Percentiles rank a stretch among this genome's conserved stretches.
Evolutionary conservation across 2,888 invertebrate species (phyloP).

Genomic region (Drosophila subsilvestris): DNA sequence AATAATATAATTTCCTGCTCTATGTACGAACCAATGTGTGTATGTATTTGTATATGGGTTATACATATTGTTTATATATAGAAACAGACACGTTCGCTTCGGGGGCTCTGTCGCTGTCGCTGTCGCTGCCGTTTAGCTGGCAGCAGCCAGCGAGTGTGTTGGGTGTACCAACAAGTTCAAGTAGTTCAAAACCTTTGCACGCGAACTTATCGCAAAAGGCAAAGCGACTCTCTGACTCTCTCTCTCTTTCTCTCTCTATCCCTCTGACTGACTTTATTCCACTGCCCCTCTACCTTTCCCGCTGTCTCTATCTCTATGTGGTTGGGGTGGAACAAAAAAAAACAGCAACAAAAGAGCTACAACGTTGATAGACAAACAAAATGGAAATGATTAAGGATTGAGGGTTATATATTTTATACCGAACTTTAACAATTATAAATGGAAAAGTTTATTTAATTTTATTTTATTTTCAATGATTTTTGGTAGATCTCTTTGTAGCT

Average conservation of each 20-base stretch:
- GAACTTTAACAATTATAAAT: background rate
- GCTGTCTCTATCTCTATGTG: constrained; percentile 34
- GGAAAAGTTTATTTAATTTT: background rate
- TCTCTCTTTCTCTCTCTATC: background rate
- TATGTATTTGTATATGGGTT: constrained; percentile 8
- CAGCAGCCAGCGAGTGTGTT: constrained; percentile 18
- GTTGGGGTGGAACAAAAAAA: constrained; percentile 62
- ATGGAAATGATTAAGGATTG: constrained; percentile 4
- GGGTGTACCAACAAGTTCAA: constrained; percentile 62
- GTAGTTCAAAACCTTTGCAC: constrained; percentile 79
- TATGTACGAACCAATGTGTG: constrained; percentile 21
- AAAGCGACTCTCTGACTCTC: background rate
- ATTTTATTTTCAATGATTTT: background rate
- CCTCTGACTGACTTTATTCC: background rate
- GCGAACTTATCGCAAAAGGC: constrained; percentile 72
- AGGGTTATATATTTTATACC: background rate
- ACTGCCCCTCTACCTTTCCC: background rate
- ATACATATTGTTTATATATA: constrained; percentile 2
- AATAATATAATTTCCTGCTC: constrained; percentile 53
- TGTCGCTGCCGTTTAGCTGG: constrained; percentile 9
- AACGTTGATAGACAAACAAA: constrained; percentile 45
- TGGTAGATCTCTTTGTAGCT: background rate
- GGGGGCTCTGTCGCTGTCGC: background rate
- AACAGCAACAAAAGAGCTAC: constrained; percentile 60
- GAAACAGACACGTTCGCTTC: constrained; percentile 39